Evolutionary conservation across 1,140 invertebrate genomes (phyloP), one percentile per base, ranked within the genome.

Genomic region (Oryzaephilus surinamensis): DNA sequence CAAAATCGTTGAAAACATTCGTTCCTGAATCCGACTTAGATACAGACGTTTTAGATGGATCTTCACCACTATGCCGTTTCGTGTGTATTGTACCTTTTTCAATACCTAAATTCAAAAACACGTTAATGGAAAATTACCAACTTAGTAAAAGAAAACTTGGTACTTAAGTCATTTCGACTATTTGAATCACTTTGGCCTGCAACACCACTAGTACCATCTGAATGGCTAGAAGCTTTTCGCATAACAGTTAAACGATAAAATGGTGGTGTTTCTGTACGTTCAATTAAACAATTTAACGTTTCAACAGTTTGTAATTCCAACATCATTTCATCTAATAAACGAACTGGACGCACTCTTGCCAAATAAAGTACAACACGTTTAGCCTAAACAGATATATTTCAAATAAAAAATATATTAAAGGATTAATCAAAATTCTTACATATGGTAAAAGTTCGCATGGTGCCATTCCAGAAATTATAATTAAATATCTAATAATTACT

Each of bases 61-160:
- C 89, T 60, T 94, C 90, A 8, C 89, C 88, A 55, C 89, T 94
- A 55, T 95, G 90, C 15, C 93, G 66, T 64, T 97, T 97, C 0
- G 93, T 97, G 59, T 97, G 92, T 32, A 97, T 90, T 0, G 89
- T 94, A 12, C 93, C 93, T 61, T 90, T 88, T 56, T 92, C 88
- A 0, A 88, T 79, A 1, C 72, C 72, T 29, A 29, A 39, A 41
- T 31, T 8, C 19, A 38, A 20, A 4, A 31, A 21, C 13, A 31
- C 7, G 11, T 13, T 23, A 28, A 28, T n/a, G 8, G 16, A 28
- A 2, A 13, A 20, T 17, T 16, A 2, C 19, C 15, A 36, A 6
- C 11, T 4, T 27, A 15, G n/a, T 4, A 3, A 1, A 3, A 5
- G 10, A 43, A 3, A 43, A 35, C 39, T n/a, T n/a, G n/a, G n/a